Conservation (phyloP, 2,888 invertebrate genomes). For the Pyrocoelia pectoralis region DNA sequence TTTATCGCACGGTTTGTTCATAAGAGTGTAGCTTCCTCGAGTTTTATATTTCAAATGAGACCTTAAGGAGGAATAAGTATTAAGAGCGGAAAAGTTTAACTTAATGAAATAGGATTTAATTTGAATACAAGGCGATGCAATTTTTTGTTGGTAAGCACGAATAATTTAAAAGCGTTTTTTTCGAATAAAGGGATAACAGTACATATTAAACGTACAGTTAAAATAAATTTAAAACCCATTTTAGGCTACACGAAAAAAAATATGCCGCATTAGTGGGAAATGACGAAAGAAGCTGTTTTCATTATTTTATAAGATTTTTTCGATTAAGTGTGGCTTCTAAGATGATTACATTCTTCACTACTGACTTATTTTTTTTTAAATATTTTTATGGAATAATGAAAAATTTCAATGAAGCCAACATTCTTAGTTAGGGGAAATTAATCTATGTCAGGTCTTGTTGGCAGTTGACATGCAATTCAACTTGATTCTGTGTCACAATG, state of each 20-base stretch:
- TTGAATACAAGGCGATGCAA: not conserved
- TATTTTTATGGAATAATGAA: not conserved
- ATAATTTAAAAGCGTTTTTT: not conserved
- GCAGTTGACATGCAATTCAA: slow-evolving; percentile 4
- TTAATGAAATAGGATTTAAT: not conserved
- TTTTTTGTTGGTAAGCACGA: not conserved
- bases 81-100: not conserved
- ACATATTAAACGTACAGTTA: too few species aligned
- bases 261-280: not conserved
- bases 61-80: not conserved
- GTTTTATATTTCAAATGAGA: not conserved
- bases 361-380: not conserved
- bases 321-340: not conserved
- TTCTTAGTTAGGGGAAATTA: not conserved
- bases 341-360: too few species aligned
- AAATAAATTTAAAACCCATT: too few species aligned
- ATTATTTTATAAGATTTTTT: not conserved
- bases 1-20: too few species aligned
- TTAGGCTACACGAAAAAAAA: too few species aligned
- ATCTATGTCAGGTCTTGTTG: slow-evolving; percentile 4
- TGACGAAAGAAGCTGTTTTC: not conserved
- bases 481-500: slow-evolving; percentile 3
- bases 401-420: not conserved
- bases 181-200: too few species aligned
- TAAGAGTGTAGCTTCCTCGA: not conserved